Evolutionary conservation across 64 coral and sea anemone genomes (phyloP).

Genomic region (Astreopora myriophthalma): DNA sequence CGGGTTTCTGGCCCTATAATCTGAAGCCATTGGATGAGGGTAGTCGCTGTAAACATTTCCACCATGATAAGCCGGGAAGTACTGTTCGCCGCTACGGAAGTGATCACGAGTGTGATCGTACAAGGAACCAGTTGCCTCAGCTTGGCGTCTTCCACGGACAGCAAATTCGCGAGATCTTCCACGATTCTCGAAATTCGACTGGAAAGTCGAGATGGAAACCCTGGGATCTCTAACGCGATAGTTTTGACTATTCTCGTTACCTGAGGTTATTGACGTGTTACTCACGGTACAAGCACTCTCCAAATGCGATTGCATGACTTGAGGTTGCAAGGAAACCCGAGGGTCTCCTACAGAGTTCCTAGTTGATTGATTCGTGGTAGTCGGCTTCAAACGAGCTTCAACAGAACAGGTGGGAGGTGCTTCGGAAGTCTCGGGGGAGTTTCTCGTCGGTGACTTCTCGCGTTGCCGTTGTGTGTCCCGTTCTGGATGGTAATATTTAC

Average conservation of each 20-base stretch:
- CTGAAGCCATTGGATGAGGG: not conserved
- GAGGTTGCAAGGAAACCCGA: not conserved
- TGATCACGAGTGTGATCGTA: not conserved
- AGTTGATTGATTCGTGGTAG: not conserved
- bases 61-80: not conserved
- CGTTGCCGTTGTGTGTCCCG: conserved; percentile 48
- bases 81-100: not conserved
- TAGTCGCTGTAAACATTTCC: conserved; percentile 27
- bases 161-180: not conserved
- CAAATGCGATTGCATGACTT: not conserved
- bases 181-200: not conserved
- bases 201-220: not conserved
- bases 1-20: not conserved
- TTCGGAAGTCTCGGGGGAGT: not conserved
- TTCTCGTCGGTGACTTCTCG: not conserved
- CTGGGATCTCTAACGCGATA: not conserved
- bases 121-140: not conserved
- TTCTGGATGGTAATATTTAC: conserved; percentile 94
- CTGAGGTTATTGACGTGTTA: not conserved
- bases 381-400: not conserved
- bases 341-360: not conserved
- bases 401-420: too few relatives aligned
- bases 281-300: not conserved
- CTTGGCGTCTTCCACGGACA: not conserved
- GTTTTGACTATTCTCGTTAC: not conserved